These are phyloP conservation scores for Brenthis ino DNA, from an alignment of 2,888 invertebrate species.

Conservation along the genomic window DNA sequence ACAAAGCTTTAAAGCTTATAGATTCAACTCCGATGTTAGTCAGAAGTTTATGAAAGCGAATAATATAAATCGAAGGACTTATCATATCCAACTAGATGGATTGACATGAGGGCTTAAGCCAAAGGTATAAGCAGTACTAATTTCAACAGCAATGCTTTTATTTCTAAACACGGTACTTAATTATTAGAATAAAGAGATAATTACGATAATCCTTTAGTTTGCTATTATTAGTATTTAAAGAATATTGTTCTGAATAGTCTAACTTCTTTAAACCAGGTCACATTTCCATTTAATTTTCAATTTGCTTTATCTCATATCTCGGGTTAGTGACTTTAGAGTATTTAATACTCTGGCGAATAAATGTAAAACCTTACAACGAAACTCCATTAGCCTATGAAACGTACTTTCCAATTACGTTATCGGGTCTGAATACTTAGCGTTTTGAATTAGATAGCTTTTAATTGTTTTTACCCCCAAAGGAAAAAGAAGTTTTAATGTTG, in stretches of 20 bases:
- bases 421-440: constrained; percentile 16
- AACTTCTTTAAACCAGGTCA: neutral
- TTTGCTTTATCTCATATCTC: constrained; percentile 15
- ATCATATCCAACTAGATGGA: too few species aligned
- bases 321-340: constrained; percentile 14
- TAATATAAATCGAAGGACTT: too few species aligned
- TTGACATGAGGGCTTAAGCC: too few species aligned
- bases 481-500: constrained; percentile 1
- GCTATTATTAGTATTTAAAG: too few species aligned
- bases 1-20: too few species aligned
- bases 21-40: too few species aligned
- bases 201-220: too few species aligned
- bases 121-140: too few species aligned
- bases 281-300: constrained; percentile 14
- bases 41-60: too few species aligned
- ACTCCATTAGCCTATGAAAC: constrained; percentile 24
- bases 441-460: constrained; percentile 23
- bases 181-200: too few species aligned
- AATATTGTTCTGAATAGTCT: neutral
- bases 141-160: too few species aligned
- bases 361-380: constrained; percentile 24
- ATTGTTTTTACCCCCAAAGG: constrained; percentile 10
- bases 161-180: too few species aligned
- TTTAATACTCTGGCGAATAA: constrained; percentile 26
- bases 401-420: constrained; percentile 25